A percentile compares a stretch with the other conserved stretches of the same genome.
phyloP scores from a whole-genome alignment of 1,140 invertebrate genomes.

The Bemisia tabaci region DNA sequence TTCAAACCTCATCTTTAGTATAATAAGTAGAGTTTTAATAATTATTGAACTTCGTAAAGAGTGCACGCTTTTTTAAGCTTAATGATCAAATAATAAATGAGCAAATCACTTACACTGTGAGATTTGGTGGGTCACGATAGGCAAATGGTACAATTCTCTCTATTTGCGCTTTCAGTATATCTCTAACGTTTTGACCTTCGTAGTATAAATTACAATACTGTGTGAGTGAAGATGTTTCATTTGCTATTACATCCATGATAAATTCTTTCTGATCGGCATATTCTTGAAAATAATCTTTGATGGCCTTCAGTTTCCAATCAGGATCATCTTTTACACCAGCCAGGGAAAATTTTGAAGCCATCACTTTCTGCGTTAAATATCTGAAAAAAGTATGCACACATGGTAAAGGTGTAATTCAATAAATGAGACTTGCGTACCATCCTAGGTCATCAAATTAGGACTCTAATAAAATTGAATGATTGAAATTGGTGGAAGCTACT shows the following conservation, averaged over 20 bases:
- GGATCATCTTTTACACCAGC: conserved; percentile 43
- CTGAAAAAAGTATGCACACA: conserved; percentile 8
- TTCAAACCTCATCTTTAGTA: too few relatives aligned
- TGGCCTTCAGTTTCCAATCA: conserved; percentile 41
- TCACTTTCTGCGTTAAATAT: conserved; percentile 43
- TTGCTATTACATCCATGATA: conserved; percentile 44
- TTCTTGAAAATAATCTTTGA: conserved; percentile 51
- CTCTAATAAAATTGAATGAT: too few relatives aligned
- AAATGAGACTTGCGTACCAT: too few relatives aligned
- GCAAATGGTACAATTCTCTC: conserved; percentile 26
- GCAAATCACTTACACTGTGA: conserved; percentile 25
- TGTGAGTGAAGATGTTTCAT: conserved; percentile 45
- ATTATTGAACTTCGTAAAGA: too few relatives aligned
- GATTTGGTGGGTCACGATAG: conserved; percentile 36
- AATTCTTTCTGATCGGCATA: conserved; percentile 45
- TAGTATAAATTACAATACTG: conserved; percentile 53
- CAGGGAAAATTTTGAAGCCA: conserved; percentile 55
- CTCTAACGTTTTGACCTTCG: conserved; percentile 39
- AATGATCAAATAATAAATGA: background rate
- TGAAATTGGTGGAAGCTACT: too few relatives aligned
- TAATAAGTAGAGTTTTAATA: too few relatives aligned
- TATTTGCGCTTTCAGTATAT: conserved; percentile 36
- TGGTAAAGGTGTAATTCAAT: too few relatives aligned
- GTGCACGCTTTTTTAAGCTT: too few relatives aligned
- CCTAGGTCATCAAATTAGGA: too few relatives aligned